Percentiles rank a stretch among this genome's conserved stretches.
phyloP scores from a whole-genome alignment of 2,888 invertebrate species.

The Xestia ashworthii region DNA sequence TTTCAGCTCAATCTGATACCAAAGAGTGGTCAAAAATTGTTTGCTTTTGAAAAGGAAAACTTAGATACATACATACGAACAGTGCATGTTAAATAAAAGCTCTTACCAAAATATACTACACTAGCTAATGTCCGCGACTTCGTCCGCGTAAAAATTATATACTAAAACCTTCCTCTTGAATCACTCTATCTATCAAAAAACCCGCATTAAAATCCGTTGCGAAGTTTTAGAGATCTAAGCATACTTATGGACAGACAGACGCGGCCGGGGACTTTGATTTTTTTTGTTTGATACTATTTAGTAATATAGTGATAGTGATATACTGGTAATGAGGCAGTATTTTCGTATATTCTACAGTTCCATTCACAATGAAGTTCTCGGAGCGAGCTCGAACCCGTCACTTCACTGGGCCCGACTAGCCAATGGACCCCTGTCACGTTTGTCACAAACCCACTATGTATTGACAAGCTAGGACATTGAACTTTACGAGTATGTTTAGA shows the following conservation, averaged over 20 bases:
- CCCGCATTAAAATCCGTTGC: too few relatives aligned
- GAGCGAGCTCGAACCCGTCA: slow-evolving; percentile 23
- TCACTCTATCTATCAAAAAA: too few relatives aligned
- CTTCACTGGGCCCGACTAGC: slow-evolving; percentile 23
- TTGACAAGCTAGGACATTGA: slow-evolving; percentile 14
- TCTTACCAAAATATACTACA: not conserved
- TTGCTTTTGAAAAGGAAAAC: not conserved
- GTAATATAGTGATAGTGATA: too few relatives aligned
- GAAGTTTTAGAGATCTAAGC: too few relatives aligned
- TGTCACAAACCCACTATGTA: slow-evolving; percentile 7
- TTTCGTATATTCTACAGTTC: not conserved
- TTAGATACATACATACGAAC: too few relatives aligned
- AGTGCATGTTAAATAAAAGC: not conserved
- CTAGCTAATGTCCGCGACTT: too few relatives aligned
- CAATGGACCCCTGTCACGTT: slow-evolving; percentile 36
- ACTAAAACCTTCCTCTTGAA: too few relatives aligned
- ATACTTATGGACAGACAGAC: too few relatives aligned
- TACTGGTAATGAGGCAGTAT: too few relatives aligned
- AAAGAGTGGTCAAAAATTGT: not conserved
- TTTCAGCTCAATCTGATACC: not conserved
- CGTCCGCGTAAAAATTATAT: too few relatives aligned
- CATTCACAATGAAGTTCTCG: slow-evolving; percentile 25
- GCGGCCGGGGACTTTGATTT: too few relatives aligned
- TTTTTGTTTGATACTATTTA: too few relatives aligned
- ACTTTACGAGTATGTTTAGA: slow-evolving; percentile 35